These are phyloP conservation scores for Thaleichthys pacificus DNA, from an alignment of 2,797 vertebrate species.

Conservation along the genomic window DNA sequence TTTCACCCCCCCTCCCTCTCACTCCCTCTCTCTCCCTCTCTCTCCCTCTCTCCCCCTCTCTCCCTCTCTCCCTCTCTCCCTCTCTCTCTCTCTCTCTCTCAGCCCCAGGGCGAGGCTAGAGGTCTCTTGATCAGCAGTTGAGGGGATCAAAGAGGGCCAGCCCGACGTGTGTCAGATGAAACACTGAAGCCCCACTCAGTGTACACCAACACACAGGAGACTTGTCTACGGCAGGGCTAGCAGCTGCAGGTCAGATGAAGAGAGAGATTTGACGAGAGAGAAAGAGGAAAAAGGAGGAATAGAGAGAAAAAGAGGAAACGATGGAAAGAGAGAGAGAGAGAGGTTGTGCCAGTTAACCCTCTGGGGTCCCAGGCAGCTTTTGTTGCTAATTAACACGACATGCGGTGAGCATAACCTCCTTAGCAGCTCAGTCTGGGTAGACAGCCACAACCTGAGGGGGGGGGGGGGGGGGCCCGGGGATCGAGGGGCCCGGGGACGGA, in stretches of 20 bases:
- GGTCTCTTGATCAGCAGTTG: conserved; percentile 67
- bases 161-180: too few species aligned
- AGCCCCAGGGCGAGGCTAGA: conserved; percentile 56
- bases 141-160: conserved; percentile 27
- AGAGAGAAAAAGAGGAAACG: not conserved
- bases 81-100: conserved; percentile 25
- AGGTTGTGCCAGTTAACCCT: conserved; percentile 28
- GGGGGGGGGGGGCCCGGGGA: conserved; percentile 19
- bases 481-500: conserved; percentile 8
- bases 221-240: too few species aligned
- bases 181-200: too few species aligned
- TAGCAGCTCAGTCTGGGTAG: conserved; percentile 21
- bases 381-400: conserved; percentile 70
- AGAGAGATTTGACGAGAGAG: conserved; percentile 17
- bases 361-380: conserved; percentile 42
- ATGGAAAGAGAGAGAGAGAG: conserved; percentile 18
- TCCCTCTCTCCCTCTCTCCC: conserved; percentile 32
- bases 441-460: conserved; percentile 24
- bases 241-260: not conserved
- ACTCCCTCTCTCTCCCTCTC: conserved; percentile 25
- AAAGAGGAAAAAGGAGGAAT: not conserved
- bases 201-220: too few species aligned
- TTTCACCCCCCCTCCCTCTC: conserved; percentile 44
- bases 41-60: too few species aligned
- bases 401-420: conserved; percentile 48